Evolutionary conservation across 2,888 invertebrate genomes (phyloP).

Genomic region (Lycia hirtaria): DNA sequence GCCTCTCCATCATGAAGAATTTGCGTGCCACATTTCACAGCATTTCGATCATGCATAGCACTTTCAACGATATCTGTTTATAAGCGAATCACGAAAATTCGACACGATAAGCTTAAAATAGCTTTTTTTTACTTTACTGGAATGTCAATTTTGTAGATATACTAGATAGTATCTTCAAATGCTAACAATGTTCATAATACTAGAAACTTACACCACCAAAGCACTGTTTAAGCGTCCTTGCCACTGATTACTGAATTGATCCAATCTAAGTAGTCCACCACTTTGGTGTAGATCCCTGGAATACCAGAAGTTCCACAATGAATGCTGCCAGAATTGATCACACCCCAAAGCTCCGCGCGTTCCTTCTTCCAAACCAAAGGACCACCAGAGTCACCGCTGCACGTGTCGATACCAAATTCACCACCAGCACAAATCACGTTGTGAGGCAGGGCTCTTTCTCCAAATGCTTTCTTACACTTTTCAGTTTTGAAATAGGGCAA

Average conservation of each 20-base stretch:
- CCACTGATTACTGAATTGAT: constrained; percentile 42
- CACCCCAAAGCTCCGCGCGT: constrained; percentile 56
- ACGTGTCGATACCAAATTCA: constrained; percentile 56
- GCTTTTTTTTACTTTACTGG: too few species aligned
- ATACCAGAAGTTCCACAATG: constrained; percentile 56
- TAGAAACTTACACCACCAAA: background rate
- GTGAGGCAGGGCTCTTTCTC: constrained; percentile 44
- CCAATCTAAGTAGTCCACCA: constrained; percentile 59
- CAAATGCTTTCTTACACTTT: constrained; percentile 49
- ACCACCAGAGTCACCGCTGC: constrained; percentile 68
- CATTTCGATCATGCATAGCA: background rate
- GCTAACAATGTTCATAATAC: too few species aligned
- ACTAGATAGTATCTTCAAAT: too few species aligned
- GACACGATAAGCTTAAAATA: background rate
- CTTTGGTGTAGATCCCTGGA: constrained; percentile 64
- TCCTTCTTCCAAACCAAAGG: constrained; percentile 54
- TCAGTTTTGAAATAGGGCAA: constrained; percentile 52
- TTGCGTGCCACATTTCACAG: background rate
- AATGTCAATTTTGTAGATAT: too few species aligned
- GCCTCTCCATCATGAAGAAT: background rate
- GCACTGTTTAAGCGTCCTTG: background rate
- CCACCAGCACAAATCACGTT: constrained; percentile 66
- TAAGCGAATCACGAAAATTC: background rate
- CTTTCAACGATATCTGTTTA: background rate
- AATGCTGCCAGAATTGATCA: constrained; percentile 57